A percentile compares a stretch with the other conserved stretches of the same genome.
Evolutionary conservation across 1,140 invertebrate species (phyloP).

Genomic region (Hesperophylax magnus): DNA sequence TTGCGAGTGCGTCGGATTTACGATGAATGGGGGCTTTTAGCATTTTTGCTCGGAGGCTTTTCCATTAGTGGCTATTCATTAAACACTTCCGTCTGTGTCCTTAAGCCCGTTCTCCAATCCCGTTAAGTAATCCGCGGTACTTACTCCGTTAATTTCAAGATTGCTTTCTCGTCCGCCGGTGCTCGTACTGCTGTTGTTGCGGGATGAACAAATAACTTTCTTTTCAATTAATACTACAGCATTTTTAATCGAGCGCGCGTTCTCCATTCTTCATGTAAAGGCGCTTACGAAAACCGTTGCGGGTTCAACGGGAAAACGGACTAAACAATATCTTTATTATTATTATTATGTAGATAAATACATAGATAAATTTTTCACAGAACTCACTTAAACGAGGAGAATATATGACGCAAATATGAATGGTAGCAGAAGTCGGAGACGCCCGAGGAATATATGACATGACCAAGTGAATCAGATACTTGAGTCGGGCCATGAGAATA

Average conservation of each 20-base stretch:
- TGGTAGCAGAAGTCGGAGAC: no score
- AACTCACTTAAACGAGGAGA: no score
- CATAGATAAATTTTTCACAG: no score
- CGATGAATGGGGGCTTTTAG: not conserved
- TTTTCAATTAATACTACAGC: slow-evolving; percentile 45
- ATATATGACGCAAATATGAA: no score
- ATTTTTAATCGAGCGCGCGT: slow-evolving; percentile 41
- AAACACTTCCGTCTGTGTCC: slow-evolving; percentile 14
- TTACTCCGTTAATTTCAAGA: slow-evolving; percentile 57
- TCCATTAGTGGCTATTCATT: slow-evolving; percentile 28
- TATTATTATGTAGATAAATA: no score
- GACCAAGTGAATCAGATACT: no score
- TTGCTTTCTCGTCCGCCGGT: slow-evolving; percentile 53
- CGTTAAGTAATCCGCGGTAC: slow-evolving; percentile 57
- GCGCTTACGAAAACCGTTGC: not conserved
- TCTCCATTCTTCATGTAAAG: not conserved
- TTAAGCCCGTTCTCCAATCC: slow-evolving; percentile 55
- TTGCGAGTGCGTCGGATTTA: no score
- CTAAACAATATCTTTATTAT: not conserved
- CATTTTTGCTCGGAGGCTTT: slow-evolving; percentile 10
- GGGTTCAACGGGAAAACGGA: not conserved
- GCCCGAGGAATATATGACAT: no score
- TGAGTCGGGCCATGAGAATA: no score
- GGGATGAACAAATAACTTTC: slow-evolving; percentile 48
- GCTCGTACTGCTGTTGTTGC: slow-evolving; percentile 40